Conservation (phyloP, 2,888 invertebrate species). For the Agonopterix arenella region DNA sequence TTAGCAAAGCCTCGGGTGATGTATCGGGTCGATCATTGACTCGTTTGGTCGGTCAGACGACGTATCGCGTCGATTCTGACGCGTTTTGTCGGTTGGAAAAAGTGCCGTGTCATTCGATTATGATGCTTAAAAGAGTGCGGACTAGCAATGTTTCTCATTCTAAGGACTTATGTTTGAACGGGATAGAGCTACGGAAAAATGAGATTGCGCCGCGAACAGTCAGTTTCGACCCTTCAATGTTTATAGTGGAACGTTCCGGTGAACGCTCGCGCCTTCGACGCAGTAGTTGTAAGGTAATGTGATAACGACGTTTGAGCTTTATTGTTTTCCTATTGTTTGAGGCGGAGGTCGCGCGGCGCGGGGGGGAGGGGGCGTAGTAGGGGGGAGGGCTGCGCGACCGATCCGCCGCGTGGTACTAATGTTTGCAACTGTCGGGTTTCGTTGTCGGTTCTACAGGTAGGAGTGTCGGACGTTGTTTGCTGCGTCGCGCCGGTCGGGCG, state of each 20-base stretch:
- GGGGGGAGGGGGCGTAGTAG: background rate
- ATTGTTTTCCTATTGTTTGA: constrained; percentile 21
- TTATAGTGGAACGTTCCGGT: background rate
- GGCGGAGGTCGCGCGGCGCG: background rate
- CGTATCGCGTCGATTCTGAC: too few species aligned
- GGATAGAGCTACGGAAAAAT: too few species aligned
- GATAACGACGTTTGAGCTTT: constrained; percentile 40
- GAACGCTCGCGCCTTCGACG: constrained; percentile 5
- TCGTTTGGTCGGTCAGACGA: too few species aligned
- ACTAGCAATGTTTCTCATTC: too few species aligned
- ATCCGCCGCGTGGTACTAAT: constrained; percentile 25
- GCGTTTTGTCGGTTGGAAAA: too few species aligned
- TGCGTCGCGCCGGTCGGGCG: too few species aligned
- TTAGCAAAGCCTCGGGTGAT: too few species aligned
- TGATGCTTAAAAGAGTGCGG: too few species aligned
- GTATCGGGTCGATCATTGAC: too few species aligned
- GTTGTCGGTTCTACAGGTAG: constrained; percentile 35
- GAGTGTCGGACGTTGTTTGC: constrained; percentile 13
- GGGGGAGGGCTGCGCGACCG: constrained; percentile 2
- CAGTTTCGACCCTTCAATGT: background rate
- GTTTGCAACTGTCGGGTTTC: constrained; percentile 37
- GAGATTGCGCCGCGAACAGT: too few species aligned
- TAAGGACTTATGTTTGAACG: too few species aligned
- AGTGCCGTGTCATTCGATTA: too few species aligned
- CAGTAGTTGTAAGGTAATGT: constrained; percentile 35